Evolutionary conservation across 2,888 invertebrate genomes (phyloP).

Genomic region (Temnothorax unifasciatus): DNA sequence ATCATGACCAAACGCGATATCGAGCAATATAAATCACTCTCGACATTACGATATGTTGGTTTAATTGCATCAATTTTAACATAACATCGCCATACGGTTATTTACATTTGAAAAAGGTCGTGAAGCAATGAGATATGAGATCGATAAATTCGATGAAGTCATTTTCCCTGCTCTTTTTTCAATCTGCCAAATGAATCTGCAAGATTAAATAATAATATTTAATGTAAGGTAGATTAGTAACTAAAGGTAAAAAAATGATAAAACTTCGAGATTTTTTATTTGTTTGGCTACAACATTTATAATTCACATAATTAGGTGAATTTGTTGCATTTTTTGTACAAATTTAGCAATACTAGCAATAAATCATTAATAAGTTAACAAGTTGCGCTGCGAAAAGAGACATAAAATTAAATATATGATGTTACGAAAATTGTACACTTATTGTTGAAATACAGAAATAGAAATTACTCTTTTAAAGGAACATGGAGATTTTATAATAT

Average conservation of each 20-base stretch:
- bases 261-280: background rate
- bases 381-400: conserved; percentile 8
- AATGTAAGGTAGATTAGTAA: background rate
- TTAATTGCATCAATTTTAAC: too few species aligned
- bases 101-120: too few species aligned
- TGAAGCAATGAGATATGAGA: background rate
- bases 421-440: conserved; percentile 21
- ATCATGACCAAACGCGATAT: background rate
- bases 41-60: background rate
- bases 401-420: conserved; percentile 7
- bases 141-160: background rate
- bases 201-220: conserved; percentile 15
- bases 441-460: conserved; percentile 18
- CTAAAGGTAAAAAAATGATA: background rate
- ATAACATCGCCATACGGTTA: too few species aligned
- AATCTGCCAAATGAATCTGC: conserved; percentile 13
- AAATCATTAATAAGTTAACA: background rate
- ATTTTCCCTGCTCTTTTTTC: background rate
- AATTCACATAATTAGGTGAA: background rate
- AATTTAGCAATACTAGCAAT: background rate
- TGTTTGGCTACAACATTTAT: background rate
- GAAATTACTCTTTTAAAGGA: conserved; percentile 10
- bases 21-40: background rate
- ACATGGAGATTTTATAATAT: background rate
- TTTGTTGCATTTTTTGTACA: conserved; percentile 6